Percentiles rank a stretch among this genome's conserved stretches.
Conservation (phyloP, 2,797 vertebrate species). For the Columba guinea region DNA sequence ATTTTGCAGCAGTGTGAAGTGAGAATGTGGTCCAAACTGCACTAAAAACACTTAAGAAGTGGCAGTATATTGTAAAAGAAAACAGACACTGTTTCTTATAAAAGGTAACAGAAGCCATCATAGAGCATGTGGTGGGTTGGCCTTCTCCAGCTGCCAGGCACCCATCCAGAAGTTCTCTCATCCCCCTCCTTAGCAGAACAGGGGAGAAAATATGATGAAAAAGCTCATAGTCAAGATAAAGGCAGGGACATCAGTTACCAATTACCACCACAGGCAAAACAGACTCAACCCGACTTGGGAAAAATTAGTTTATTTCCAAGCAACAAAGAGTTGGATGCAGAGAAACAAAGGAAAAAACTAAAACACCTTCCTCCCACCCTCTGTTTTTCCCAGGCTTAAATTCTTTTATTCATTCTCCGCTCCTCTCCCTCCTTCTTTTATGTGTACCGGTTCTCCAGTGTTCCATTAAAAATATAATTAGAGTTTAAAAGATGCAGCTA, state of each 20-base stretch:
- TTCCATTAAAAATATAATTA: neutral
- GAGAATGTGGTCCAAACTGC: neutral
- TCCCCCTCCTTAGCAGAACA: neutral
- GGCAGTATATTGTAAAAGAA: neutral
- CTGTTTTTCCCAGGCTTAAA: neutral
- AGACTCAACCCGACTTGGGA: neutral
- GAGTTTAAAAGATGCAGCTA: neutral
- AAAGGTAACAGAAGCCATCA: neutral
- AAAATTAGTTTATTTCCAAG: neutral
- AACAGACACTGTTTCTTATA: neutral
- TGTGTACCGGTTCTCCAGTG: rapidly evolving
- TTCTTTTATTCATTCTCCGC: neutral
- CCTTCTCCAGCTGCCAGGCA: neutral
- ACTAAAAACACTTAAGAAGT: neutral
- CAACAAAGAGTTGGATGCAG: neutral
- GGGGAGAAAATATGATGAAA: neutral
- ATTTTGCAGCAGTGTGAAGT: neutral
- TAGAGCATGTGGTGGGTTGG: neutral
- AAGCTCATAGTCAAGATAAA: neutral
- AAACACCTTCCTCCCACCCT: neutral
- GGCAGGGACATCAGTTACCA: neutral
- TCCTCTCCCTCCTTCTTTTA: neutral
- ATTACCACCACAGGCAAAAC: neutral
- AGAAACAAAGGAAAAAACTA: neutral
- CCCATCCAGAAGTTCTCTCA: neutral